phyloP scores from a whole-genome alignment of 2,113 vertebrate species.

The Bungarus multicinctus region DNA sequence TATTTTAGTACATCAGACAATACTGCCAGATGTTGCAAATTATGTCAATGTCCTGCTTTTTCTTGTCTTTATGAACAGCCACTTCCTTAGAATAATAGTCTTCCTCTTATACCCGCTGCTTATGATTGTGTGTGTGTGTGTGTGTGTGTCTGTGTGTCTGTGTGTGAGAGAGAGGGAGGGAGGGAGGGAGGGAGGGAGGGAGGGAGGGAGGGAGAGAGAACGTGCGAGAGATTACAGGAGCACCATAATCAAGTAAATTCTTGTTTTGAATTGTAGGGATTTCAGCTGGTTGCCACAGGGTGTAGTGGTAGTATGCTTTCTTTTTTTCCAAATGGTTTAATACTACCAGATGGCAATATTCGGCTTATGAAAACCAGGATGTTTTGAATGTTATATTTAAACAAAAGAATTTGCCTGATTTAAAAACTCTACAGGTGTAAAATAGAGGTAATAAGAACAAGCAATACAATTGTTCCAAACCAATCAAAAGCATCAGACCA shows the following conservation, averaged over 20 bases:
- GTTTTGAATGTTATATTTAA: neutral
- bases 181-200: neutral
- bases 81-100: neutral
- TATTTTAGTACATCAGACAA: conserved; percentile 5
- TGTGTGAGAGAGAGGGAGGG: neutral
- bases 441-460: neutral
- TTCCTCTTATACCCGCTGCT: neutral
- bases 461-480: neutral
- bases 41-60: neutral
- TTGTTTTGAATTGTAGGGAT: neutral
- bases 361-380: neutral
- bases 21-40: neutral
- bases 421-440: neutral
- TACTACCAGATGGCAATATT: neutral
- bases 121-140: neutral
- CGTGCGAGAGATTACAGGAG: neutral
- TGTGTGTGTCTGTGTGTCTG: neutral
- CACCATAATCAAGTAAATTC: neutral
- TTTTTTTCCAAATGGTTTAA: neutral
- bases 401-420: neutral
- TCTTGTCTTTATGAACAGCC: neutral
- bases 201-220: neutral
- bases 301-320: neutral
- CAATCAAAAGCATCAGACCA: neutral
- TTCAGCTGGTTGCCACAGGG: neutral